A percentile compares a stretch with the other conserved stretches of the same genome.
Conservation (phyloP, 92 coral and sea anemone genomes). For the Muricea muricata region DNA sequence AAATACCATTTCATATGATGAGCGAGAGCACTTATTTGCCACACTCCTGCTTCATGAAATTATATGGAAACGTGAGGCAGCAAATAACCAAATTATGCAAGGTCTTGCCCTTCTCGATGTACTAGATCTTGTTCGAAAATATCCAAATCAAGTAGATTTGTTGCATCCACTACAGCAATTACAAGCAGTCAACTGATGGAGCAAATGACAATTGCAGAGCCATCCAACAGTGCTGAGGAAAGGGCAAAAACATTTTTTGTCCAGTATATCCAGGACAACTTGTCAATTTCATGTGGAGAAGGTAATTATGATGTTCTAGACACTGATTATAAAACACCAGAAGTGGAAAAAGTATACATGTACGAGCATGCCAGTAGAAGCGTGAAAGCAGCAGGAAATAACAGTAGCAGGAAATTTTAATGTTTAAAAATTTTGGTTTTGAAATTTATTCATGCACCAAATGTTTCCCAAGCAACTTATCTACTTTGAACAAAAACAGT, state of each 20-base stretch:
- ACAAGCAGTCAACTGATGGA: background rate
- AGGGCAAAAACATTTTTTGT: constrained; percentile 1
- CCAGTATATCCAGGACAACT: background rate
- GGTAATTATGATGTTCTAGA: background rate
- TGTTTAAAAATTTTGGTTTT: no score
- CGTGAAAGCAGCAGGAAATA: no score
- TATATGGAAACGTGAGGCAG: constrained; percentile 18
- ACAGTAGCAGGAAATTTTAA: no score
- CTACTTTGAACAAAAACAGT: no score
- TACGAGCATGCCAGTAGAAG: background rate
- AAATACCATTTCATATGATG: background rate
- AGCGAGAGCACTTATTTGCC: constrained; percentile 13
- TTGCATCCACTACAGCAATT: background rate
- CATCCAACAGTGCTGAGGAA: background rate
- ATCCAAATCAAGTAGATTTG: background rate
- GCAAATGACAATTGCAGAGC: background rate
- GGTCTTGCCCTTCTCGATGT: background rate
- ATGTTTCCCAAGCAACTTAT: no score
- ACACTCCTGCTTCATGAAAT: constrained; percentile 25
- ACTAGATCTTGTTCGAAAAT: background rate
- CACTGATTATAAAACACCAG: no score
- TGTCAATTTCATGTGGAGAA: constrained; percentile 16
- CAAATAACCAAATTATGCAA: constrained; percentile 10
- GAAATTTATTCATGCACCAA: no score
- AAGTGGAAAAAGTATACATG: background rate